Percentiles rank a stretch among this genome's conserved stretches.
phyloP scores from a whole-genome alignment of 2,113 vertebrate species.

The Brachyhypopomus gauderio region DNA sequence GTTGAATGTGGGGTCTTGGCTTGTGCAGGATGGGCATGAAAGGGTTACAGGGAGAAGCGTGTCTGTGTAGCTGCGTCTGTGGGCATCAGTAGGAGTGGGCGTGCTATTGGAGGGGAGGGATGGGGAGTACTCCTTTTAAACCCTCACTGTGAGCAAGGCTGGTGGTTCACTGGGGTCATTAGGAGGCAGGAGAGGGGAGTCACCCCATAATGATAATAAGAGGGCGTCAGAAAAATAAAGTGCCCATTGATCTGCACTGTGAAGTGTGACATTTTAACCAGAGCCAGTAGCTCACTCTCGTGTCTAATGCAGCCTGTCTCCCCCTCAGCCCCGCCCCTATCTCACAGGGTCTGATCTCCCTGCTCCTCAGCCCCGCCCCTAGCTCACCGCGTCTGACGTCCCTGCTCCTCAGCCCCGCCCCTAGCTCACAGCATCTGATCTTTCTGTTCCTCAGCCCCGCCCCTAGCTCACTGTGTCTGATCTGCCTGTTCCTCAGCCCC shows the following conservation, averaged over 20 bases:
- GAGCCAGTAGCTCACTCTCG: constrained; percentile 75
- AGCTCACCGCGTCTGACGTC: too few species aligned
- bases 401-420: background rate
- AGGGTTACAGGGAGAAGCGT: background rate
- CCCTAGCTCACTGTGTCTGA: constrained; percentile 45
- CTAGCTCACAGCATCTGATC: constrained; percentile 62
- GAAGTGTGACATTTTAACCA: constrained; percentile 97
- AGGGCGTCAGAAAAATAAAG: constrained; percentile 91
- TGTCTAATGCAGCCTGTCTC: constrained; percentile 38
- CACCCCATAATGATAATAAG: constrained; percentile 89
- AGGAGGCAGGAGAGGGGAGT: constrained; percentile 87
- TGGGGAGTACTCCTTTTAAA: constrained; percentile 8
- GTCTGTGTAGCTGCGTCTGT: background rate
- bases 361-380: too few species aligned
- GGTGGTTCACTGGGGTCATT: constrained; percentile 71
- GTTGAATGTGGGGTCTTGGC: constrained; percentile 2
- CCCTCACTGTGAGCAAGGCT: constrained; percentile 10
- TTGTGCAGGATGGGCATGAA: background rate
- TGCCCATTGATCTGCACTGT: constrained; percentile 93
- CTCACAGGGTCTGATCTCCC: too few species aligned
- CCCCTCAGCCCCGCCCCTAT: constrained; percentile 37
- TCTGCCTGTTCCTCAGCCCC: constrained; percentile 78
- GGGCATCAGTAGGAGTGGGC: background rate
- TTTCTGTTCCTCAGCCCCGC: constrained; percentile 47
- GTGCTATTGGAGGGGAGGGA: background rate